Base-by-base conservation (phyloP, 2,888 invertebrate genomes). In the Dioctria linearis region DNA sequence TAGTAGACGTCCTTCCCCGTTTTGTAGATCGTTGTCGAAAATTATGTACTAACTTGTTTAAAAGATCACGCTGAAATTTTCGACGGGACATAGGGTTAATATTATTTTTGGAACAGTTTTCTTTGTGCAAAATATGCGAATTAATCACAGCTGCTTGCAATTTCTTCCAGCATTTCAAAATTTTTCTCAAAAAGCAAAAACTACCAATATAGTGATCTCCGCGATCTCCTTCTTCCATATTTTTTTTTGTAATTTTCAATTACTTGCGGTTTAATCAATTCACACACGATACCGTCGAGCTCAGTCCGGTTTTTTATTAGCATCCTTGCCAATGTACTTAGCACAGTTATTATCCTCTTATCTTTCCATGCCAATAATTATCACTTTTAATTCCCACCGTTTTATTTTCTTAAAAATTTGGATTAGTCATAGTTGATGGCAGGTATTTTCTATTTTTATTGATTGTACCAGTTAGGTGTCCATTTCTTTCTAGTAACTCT, bases 341-440 rank as follows among this genome's bases (percentile, higher is more conserved):
- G 76, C 79, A 83, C 80, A 43, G 82, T 81, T 46, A 84, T 82
- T n/a, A 83, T 78, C 66, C 83, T 81, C 66, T 84, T 84, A 59
- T 82, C 82, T 71, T 83, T 83, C 82, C 82, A 84, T 37, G 83
- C 79, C 37, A 42, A 51, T 42, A 3, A 51, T 73, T 57, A 42
- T 51, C 43, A n/a, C 40, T 5, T 59, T 59, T 59, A 49, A 25
- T 25, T 59, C 5, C 61, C 42, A 61, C 43, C 43, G 59, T 61
- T 49, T 5, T 76, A 59, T 76, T 76, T 49, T 57, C 25, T 25
- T 25, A 2, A 25, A 25, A 25, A 25, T 25, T 25, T 25, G 25
- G 25, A 25, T 25, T 25, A 25, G n/a, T n/a, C n/a, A n/a, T n/a
- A n/a, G 25, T 25, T 25, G 11, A 5, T 57, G 5, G 11, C 3